These are phyloP conservation scores for Percopsis transmontana DNA, from an alignment of 2,113 vertebrate genomes.

Conservation along the genomic window DNA sequence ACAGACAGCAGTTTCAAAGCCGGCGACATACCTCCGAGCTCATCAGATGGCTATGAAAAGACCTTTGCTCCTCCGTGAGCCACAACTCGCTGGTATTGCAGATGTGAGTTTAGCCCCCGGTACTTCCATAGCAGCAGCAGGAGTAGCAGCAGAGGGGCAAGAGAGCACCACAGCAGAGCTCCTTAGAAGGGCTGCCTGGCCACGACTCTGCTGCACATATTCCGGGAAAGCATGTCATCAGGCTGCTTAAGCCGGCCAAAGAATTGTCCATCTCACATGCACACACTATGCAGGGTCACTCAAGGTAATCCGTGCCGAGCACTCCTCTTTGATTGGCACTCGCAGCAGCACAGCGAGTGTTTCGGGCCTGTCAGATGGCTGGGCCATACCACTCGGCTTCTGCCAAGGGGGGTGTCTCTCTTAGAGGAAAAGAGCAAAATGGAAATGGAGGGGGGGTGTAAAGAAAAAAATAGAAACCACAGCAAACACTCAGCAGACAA, in stretches of 20 bases:
- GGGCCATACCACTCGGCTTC: slow-evolving; percentile 65
- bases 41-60: slow-evolving; percentile 77
- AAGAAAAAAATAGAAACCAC: slow-evolving; percentile 3
- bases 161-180: slow-evolving; percentile 71
- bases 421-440: slow-evolving; percentile 16
- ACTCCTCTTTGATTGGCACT: slow-evolving; percentile 81
- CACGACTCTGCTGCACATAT: slow-evolving; percentile 79
- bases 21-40: slow-evolving; percentile 82
- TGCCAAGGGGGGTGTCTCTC: slow-evolving; percentile 55
- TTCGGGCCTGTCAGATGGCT: slow-evolving; percentile 80
- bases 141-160: slow-evolving; percentile 66
- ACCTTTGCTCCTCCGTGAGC: slow-evolving; percentile 53
- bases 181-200: slow-evolving; percentile 77
- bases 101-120: slow-evolving; percentile 66
- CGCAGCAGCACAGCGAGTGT: slow-evolving; percentile 76
- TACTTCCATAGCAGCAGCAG: slow-evolving; percentile 65
- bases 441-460: background rate
- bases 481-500: slow-evolving; percentile 45
- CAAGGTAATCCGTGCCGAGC: slow-evolving; percentile 80
- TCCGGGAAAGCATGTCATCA: slow-evolving; percentile 87
- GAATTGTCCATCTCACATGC: slow-evolving; percentile 83
- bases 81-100: slow-evolving; percentile 64
- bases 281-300: slow-evolving; percentile 81
- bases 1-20: slow-evolving; percentile 22
- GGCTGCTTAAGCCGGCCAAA: slow-evolving; percentile 84